A percentile compares a stretch with the other conserved stretches of the same genome.
Conservation (phyloP, 2,113 vertebrate genomes). For the Rissa tridactyla region DNA sequence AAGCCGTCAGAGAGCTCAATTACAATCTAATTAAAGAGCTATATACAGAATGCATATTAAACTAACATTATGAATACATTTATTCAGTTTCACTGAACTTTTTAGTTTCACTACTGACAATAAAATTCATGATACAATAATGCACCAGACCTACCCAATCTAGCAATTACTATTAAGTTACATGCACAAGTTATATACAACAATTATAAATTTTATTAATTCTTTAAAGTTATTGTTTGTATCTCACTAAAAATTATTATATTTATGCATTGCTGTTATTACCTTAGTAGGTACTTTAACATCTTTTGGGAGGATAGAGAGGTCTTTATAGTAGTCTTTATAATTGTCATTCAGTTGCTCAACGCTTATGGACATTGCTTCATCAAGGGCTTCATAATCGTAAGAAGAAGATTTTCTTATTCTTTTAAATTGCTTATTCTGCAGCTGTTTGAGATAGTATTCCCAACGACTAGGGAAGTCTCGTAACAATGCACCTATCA, state of each 20-base stretch:
- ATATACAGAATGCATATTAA: not conserved
- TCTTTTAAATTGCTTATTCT: constrained; percentile 91
- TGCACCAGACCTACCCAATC: not conserved
- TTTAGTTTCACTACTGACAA: not conserved
- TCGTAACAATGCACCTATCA: constrained; percentile 91
- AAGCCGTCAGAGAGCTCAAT: not conserved
- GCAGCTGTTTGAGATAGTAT: constrained; percentile 93
- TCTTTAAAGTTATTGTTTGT: not conserved
- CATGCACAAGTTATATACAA: not conserved
- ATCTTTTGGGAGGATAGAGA: constrained; percentile 90
- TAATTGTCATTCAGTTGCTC: constrained; percentile 86
- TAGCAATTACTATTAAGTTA: not conserved
- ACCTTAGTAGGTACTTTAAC: constrained; percentile 94
- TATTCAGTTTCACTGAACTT: not conserved
- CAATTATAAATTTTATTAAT: not conserved
- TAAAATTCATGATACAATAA: not conserved
- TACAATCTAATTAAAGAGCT: not conserved
- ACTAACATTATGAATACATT: not conserved
- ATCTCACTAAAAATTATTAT: not conserved
- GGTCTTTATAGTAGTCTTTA: constrained; percentile 86
- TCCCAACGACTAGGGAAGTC: constrained; percentile 93
- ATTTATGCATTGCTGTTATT: not conserved
- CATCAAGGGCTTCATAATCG: constrained; percentile 96
- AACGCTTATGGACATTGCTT: constrained; percentile 97
- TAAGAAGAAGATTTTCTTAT: constrained; percentile 95